phyloP scores from a whole-genome alignment of 2,888 invertebrate species.

The Coleophora flavipennella region DNA sequence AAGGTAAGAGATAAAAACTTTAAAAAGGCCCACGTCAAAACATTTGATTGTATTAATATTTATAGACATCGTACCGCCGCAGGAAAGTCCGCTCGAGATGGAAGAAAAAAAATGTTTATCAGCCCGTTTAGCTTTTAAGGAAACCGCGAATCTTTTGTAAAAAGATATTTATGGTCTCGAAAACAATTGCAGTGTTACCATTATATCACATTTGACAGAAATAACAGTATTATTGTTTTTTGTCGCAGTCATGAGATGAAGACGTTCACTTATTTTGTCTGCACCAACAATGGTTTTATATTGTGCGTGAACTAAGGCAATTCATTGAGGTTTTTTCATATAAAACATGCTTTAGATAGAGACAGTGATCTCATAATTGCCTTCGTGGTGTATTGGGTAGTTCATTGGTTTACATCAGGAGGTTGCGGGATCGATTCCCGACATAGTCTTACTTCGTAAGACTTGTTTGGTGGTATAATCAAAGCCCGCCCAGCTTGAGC shows the following conservation, averaged over 20 bases:
- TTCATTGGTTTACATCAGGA: too few species aligned
- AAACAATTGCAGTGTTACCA: slow-evolving; percentile 71
- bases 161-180: slow-evolving; percentile 64
- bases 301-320: slow-evolving; percentile 31
- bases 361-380: too few species aligned
- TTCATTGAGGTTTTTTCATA: slow-evolving; percentile 12
- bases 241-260: slow-evolving; percentile 44
- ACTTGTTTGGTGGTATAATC: too few species aligned
- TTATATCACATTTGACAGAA: slow-evolving; percentile 69
- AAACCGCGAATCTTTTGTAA: slow-evolving; percentile 70
- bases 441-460: too few species aligned
- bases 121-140: slow-evolving; percentile 71
- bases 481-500: too few species aligned
- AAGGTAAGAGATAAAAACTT: slow-evolving; percentile 69
- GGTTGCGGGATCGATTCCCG: too few species aligned
- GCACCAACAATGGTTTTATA: slow-evolving; percentile 34
- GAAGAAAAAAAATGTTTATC: slow-evolving; percentile 68
- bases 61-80: slow-evolving; percentile 64
- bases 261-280: slow-evolving; percentile 44
- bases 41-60: slow-evolving; percentile 74
- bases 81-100: slow-evolving; percentile 53
- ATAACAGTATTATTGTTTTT: slow-evolving; percentile 63
- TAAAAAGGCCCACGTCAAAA: slow-evolving; percentile 72
- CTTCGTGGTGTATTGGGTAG: slow-evolving; percentile 20
- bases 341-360: too few species aligned